These are phyloP conservation scores for Drosophila stalkeri DNA, from an alignment of 2,888 invertebrate genomes.

Conservation along the genomic window DNA sequence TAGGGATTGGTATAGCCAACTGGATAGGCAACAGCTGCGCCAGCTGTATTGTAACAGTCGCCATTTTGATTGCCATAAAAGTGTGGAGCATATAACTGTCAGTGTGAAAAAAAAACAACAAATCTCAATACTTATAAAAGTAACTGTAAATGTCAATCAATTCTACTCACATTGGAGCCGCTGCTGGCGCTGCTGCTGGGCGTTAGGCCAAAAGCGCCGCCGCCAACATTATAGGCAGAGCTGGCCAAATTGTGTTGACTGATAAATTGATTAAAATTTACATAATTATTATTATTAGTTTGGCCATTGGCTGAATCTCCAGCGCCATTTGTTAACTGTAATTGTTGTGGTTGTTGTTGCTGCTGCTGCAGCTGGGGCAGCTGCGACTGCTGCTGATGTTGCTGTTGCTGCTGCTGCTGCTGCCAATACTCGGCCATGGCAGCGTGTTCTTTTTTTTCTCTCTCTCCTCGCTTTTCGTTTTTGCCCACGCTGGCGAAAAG, in stretches of 20 bases:
- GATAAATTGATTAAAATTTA: conserved; percentile 85
- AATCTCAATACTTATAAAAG: neutral
- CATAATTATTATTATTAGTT: conserved; percentile 81
- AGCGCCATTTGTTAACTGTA: conserved; percentile 32
- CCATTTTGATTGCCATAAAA: conserved; percentile 50
- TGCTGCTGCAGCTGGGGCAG: conserved; percentile 18
- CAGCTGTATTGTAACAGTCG: conserved; percentile 15
- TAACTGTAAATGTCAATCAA: neutral
- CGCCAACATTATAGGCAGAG: conserved; percentile 38
- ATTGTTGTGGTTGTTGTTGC: conserved; percentile 13
- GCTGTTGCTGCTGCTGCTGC: conserved; percentile 38
- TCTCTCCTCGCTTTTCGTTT: conserved; percentile 51
- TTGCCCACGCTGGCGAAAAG: conserved; percentile 58
- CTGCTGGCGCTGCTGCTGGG: conserved; percentile 21
- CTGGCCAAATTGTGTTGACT: conserved; percentile 82
- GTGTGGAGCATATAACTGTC: conserved; percentile 38
- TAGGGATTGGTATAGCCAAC: conserved; percentile 46
- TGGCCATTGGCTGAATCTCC: conserved; percentile 23
- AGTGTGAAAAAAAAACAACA: neutral
- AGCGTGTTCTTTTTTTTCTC: conserved; percentile 39
- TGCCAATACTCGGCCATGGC: conserved; percentile 72
- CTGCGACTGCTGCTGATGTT: conserved; percentile 10
- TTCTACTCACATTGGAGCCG: conserved; percentile 23
- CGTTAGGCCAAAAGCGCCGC: conserved; percentile 47
- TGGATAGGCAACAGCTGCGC: neutral